Evolutionary conservation across 2,888 invertebrate species (phyloP).

Genomic region (Crossocerus cetratus): DNA sequence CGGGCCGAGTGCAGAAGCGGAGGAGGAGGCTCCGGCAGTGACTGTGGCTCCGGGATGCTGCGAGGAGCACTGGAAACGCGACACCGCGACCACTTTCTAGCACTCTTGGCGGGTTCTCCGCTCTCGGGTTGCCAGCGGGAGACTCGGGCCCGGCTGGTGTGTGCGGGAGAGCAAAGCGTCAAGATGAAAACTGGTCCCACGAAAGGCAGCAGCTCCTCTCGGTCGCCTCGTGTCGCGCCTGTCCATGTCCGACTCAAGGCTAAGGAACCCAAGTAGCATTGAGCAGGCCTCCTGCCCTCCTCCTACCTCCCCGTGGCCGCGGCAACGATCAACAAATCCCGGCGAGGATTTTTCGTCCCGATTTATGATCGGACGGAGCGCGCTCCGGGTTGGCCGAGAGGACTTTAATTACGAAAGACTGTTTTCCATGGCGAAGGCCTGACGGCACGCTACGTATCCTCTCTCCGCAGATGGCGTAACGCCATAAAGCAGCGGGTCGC

Average conservation of each 20-base stretch:
- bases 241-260: slow-evolving; percentile 42
- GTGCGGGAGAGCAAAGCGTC: slow-evolving; percentile 31
- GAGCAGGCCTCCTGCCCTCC: not conserved
- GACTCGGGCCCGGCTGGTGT: slow-evolving; percentile 34
- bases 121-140: slow-evolving; percentile 50
- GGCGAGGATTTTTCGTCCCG: too few species aligned
- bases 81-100: slow-evolving; percentile 58
- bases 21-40: slow-evolving; percentile 17
- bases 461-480: too few species aligned
- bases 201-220: slow-evolving; percentile 14
- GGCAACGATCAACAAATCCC: too few species aligned
- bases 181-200: slow-evolving; percentile 47
- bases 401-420: too few species aligned
- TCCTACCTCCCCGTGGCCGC: not conserved
- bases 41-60: slow-evolving; percentile 5
- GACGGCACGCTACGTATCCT: too few species aligned
- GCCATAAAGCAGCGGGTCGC: too few species aligned
- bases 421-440: too few species aligned
- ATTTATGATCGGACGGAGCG: too few species aligned
- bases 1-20: not conserved
- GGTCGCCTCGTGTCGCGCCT: slow-evolving; percentile 19
- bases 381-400: too few species aligned
- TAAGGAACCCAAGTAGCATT: slow-evolving; percentile 1
- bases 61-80: slow-evolving; percentile 52
- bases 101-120: slow-evolving; percentile 27